Conservation (phyloP, 2,888 invertebrate genomes). For the Trimorus sp. region DNA sequence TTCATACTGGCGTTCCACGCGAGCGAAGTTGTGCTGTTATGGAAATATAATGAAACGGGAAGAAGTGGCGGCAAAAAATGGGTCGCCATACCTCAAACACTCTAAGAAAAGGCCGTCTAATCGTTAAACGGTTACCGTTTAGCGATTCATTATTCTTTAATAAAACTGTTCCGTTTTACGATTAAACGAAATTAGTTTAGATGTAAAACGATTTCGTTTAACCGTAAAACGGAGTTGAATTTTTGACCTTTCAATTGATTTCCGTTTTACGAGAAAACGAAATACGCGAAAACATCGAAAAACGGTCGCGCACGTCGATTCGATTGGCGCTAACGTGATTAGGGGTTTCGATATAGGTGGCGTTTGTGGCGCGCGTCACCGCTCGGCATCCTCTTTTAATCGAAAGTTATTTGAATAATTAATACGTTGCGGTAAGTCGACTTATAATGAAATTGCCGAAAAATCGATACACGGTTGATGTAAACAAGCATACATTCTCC, state of each 20-base stretch:
- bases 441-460: slow-evolving; percentile 24
- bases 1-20: slow-evolving; percentile 60
- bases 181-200: too few relatives aligned
- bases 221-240: too few relatives aligned
- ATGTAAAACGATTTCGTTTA: too few relatives aligned
- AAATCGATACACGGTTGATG: slow-evolving; percentile 36
- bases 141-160: too few relatives aligned
- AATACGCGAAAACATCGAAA: neutral
- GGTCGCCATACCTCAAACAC: slow-evolving; percentile 44
- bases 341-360: too few relatives aligned
- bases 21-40: slow-evolving; percentile 50
- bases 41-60: slow-evolving; percentile 55
- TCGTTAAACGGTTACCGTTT: too few relatives aligned
- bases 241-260: too few relatives aligned
- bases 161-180: too few relatives aligned
- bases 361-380: neutral
- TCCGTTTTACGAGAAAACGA: too few relatives aligned
- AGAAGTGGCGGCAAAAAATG: slow-evolving; percentile 48
- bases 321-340: too few relatives aligned
- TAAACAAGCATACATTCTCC: slow-evolving; percentile 25
- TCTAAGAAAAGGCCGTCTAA: too few relatives aligned
- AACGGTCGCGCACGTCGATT: too few relatives aligned
- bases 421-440: slow-evolving; percentile 17
- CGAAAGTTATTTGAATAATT: slow-evolving; percentile 20
- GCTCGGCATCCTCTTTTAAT: neutral